Conservation (phyloP, 35 echinoderm and acorn worm species). For the Lytechinus pictus region DNA sequence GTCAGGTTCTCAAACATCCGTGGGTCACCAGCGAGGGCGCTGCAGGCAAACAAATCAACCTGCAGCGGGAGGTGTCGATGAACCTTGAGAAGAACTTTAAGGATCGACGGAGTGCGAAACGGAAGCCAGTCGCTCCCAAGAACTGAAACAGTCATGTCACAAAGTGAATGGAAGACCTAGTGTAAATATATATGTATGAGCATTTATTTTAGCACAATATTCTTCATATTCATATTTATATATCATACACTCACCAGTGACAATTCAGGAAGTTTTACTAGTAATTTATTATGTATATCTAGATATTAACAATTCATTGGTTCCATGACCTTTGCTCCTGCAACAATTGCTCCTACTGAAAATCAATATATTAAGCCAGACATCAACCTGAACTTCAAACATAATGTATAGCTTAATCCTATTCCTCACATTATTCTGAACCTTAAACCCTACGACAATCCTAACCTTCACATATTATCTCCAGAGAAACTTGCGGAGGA, state of each 20-base stretch:
- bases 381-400: no score
- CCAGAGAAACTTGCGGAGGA: no score
- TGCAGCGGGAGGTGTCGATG: slow-evolving; percentile 95
- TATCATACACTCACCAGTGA: background rate
- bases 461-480: no score
- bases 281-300: background rate
- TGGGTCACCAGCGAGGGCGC: slow-evolving; percentile 75
- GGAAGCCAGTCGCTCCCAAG: slow-evolving; percentile 28
- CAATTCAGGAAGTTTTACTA: background rate
- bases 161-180: background rate
- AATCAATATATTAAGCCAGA: no score
- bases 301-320: background rate
- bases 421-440: no score
- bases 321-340: no score
- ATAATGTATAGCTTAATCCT: no score
- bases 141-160: background rate
- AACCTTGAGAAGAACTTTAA: slow-evolving; percentile 98
- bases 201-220: background rate
- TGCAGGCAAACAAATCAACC: slow-evolving; percentile 71
- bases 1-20: slow-evolving; percentile 80
- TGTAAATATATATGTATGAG: background rate
- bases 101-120: slow-evolving; percentile 66
- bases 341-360: no score
- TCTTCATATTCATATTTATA: background rate
- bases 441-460: no score